phyloP scores from a whole-genome alignment of 2,888 invertebrate genomes.

The Platycheirus rosarum region DNA sequence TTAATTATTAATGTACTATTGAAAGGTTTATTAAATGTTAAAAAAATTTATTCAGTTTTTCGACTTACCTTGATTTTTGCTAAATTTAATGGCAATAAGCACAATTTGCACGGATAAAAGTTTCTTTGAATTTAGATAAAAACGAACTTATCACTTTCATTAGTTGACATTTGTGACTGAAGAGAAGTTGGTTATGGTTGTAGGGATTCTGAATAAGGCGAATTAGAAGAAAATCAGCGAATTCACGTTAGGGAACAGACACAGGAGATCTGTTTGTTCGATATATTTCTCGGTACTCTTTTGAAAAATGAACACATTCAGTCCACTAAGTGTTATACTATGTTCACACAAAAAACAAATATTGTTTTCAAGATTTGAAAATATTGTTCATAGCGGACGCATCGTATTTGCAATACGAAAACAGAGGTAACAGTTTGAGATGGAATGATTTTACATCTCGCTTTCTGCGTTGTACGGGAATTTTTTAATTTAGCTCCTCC shows the following conservation, averaged over 20 bases:
- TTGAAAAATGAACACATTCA: too few relatives aligned
- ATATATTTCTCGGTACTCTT: too few relatives aligned
- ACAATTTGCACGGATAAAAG: slow-evolving; percentile 47
- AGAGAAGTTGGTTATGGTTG: slow-evolving; percentile 50
- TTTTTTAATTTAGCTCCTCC: too few relatives aligned
- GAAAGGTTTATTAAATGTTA: background rate
- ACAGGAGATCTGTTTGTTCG: background rate
- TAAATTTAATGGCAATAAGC: slow-evolving; percentile 43
- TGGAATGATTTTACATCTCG: too few relatives aligned
- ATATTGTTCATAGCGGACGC: too few relatives aligned
- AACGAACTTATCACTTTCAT: slow-evolving; percentile 65
- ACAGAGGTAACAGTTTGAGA: too few relatives aligned
- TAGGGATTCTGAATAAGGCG: background rate
- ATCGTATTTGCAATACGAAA: too few relatives aligned
- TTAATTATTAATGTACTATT: background rate
- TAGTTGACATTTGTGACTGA: slow-evolving; percentile 66
- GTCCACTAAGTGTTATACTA: too few relatives aligned
- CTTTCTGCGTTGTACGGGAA: too few relatives aligned
- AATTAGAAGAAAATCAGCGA: background rate
- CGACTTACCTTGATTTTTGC: slow-evolving; percentile 52
- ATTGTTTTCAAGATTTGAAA: too few relatives aligned
- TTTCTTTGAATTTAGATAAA: slow-evolving; percentile 40
- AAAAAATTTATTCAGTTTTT: slow-evolving; percentile 17
- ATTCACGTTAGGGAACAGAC: too few relatives aligned
- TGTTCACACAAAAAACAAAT: too few relatives aligned